Percentiles rank a stretch among this genome's conserved stretches.
phyloP scores from a whole-genome alignment of 2,888 invertebrate genomes.

The Clostera curtula region DNA sequence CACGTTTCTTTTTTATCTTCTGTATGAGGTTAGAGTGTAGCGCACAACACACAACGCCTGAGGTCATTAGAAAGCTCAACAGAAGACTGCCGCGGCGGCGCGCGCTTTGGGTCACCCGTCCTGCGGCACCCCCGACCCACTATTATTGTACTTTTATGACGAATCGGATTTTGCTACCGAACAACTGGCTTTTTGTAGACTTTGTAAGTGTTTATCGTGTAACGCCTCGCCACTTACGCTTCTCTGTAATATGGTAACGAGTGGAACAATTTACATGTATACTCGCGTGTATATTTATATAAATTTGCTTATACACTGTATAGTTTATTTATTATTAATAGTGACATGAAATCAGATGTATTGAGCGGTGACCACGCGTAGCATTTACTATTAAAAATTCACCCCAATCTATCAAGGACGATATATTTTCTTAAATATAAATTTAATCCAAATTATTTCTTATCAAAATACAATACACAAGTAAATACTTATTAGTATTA shows the following conservation, averaged over 20 bases:
- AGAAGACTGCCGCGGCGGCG: constrained; percentile 73
- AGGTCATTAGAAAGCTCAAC: constrained; percentile 72
- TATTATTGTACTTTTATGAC: constrained; percentile 75
- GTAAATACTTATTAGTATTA: no score
- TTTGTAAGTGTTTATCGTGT: constrained; percentile 35
- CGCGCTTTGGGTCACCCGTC: constrained; percentile 67
- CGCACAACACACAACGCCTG: constrained; percentile 65
- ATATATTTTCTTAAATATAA: no score
- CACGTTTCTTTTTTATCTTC: constrained; percentile 44
- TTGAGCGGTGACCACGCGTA: no score
- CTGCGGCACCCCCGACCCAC: constrained; percentile 70
- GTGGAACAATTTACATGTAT: constrained; percentile 1
- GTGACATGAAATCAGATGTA: constrained; percentile 1
- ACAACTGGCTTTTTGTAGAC: constrained; percentile 49
- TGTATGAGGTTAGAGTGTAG: constrained; percentile 37
- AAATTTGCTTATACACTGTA: background rate
- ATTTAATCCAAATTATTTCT: no score
- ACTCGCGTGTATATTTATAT: background rate
- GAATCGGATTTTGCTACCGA: constrained; percentile 67
- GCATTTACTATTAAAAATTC: no score
- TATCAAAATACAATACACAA: no score
- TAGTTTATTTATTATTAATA: constrained; percentile 3
- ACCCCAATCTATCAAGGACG: no score
- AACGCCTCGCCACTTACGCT: constrained; percentile 19
- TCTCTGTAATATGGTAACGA: constrained; percentile 11